Conservation (phyloP, 1,140 invertebrate species). For the Ceratina australensis region DNA sequence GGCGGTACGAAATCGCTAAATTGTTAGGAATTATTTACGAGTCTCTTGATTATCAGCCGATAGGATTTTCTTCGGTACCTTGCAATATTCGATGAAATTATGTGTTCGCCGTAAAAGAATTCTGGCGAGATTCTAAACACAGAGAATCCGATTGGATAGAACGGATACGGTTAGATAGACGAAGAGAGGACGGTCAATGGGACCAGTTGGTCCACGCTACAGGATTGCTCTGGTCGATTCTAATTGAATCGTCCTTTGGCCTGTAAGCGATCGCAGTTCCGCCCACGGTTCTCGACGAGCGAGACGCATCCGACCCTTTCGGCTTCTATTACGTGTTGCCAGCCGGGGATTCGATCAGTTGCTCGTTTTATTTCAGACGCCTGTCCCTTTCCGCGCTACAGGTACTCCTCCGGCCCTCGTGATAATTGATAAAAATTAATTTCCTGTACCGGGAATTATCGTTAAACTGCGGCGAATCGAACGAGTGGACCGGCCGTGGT, state of each 20-base stretch:
- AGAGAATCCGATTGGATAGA: constrained; percentile 49
- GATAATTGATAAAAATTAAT: constrained; percentile 47
- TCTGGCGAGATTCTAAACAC: too few relatives aligned
- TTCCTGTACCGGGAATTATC: constrained; percentile 17
- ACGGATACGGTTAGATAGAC: constrained; percentile 19
- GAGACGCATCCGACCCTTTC: constrained; percentile 55
- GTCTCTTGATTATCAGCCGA: background rate
- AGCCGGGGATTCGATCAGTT: constrained; percentile 34
- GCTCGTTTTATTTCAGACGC: constrained; percentile 57
- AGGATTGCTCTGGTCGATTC: constrained; percentile 67
- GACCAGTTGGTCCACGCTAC: constrained; percentile 50
- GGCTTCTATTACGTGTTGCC: constrained; percentile 57
- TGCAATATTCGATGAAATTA: constrained; percentile 28
- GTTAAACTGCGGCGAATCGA: background rate
- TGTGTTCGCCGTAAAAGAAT: too few relatives aligned
- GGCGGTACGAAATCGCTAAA: constrained; percentile 50
- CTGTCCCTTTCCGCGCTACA: too few relatives aligned
- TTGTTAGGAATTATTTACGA: constrained; percentile 9
- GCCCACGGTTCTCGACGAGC: constrained; percentile 57
- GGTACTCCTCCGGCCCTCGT: background rate
- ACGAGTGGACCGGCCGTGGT: background rate
- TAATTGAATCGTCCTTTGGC: constrained; percentile 72
- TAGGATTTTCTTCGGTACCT: constrained; percentile 18
- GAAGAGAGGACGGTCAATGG: constrained; percentile 52
- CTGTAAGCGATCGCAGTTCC: constrained; percentile 65